Conservation (phyloP, 1,140 invertebrate genomes). For the Drosophila subpulchrella region DNA sequence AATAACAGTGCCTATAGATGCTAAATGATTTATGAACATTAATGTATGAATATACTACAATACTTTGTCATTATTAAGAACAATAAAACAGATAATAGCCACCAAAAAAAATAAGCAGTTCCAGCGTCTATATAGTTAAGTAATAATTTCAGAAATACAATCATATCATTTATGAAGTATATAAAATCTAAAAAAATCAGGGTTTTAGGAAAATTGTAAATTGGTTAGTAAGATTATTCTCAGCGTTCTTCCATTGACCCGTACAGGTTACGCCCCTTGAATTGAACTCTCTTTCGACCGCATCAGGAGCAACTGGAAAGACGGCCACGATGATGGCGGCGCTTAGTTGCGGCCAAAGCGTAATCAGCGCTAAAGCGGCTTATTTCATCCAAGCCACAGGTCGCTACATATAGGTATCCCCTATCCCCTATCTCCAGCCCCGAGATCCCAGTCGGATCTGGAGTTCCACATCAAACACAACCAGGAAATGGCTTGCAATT, state of each 20-base stretch:
- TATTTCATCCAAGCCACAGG: slow-evolving; percentile 69
- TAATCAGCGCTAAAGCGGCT: slow-evolving; percentile 75
- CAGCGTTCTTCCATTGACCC: slow-evolving; percentile 19
- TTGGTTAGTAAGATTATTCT: neutral
- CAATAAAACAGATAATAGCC: too few species aligned
- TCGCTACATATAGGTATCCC: neutral
- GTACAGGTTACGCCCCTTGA: slow-evolving; percentile 10
- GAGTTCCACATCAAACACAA: slow-evolving; percentile 77
- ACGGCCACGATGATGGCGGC: slow-evolving; percentile 46
- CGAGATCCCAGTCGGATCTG: slow-evolving; percentile 22
- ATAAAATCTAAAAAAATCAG: neutral
- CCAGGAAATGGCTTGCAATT: slow-evolving; percentile 84
- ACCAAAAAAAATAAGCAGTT: too few species aligned
- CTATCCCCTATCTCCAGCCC: slow-evolving; percentile 15
- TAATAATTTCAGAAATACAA: too few species aligned
- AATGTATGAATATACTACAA: too few species aligned
- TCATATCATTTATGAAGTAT: too few species aligned
- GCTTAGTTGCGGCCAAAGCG: slow-evolving; percentile 70
- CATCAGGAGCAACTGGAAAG: slow-evolving; percentile 21
- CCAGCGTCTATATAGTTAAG: too few species aligned
- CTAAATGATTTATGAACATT: too few species aligned
- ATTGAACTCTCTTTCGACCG: slow-evolving; percentile 46
- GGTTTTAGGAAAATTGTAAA: neutral
- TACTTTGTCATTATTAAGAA: too few species aligned
- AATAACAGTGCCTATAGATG: too few species aligned